Conservation (phyloP, 2,888 invertebrate species). For the Melipona bicolor region DNA sequence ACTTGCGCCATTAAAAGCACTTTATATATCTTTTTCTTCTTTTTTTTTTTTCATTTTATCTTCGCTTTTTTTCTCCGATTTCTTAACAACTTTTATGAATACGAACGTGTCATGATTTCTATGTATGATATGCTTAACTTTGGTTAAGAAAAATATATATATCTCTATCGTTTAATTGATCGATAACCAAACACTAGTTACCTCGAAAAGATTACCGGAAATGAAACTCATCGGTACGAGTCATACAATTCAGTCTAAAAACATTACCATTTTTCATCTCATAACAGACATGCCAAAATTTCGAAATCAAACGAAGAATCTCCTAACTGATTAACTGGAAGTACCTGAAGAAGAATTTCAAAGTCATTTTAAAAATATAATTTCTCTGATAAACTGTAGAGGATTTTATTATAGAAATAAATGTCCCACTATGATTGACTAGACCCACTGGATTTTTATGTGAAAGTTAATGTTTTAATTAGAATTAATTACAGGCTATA, state of each 20-base stretch:
- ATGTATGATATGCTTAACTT: slow-evolving; percentile 66
- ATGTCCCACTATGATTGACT: slow-evolving; percentile 11
- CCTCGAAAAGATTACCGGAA: slow-evolving; percentile 53
- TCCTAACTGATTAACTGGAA: slow-evolving; percentile 23
- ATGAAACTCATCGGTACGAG: slow-evolving; percentile 51
- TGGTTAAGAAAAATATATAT: slow-evolving; percentile 76
- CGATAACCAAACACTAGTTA: slow-evolving; percentile 25
- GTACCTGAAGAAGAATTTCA: neutral
- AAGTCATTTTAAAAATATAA: neutral
- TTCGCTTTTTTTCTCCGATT: slow-evolving; percentile 20
- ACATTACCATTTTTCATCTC: slow-evolving; percentile 35
- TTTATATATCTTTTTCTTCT: neutral
- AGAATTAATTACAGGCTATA: too few relatives aligned
- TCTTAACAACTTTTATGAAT: slow-evolving; percentile 29
- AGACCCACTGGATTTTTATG: neutral
- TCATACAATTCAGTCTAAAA: slow-evolving; percentile 69
- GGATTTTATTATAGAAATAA: neutral
- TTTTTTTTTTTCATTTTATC: slow-evolving; percentile 11
- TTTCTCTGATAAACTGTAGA: neutral
- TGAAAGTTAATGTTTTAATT: too few relatives aligned
- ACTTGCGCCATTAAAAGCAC: slow-evolving; percentile 55
- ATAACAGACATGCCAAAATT: slow-evolving; percentile 25
- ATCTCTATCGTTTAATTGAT: slow-evolving; percentile 39
- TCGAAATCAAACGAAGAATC: slow-evolving; percentile 8
- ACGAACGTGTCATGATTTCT: slow-evolving; percentile 51